Evolutionary conservation across 1,140 invertebrate species (phyloP), one percentile per base, ranked within the genome.

Genomic region (Drosophila grimshawi): DNA sequence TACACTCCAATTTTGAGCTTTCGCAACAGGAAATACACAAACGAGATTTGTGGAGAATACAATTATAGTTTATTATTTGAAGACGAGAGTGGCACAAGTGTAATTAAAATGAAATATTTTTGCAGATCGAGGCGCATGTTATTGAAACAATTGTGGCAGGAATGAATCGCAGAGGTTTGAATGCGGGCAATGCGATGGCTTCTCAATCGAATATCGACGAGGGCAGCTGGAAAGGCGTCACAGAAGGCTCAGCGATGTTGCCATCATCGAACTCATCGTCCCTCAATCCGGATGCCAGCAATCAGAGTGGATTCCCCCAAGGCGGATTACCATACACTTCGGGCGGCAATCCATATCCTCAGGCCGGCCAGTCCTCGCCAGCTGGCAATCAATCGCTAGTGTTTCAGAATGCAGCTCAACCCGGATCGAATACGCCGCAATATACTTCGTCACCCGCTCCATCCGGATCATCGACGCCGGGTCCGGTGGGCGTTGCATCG

Each of bases 361-460:
- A 92, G 57, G 77, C 86, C 32, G 92, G 92, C 19, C 94, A 94
- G 78, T 94, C 94, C 41, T 94, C 94, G 67, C 95, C 95, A 46
- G 95, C 94, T 67, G 94, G 94, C 33, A 95, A 94, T 60, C 95
- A 95, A 86, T 95, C 95, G 53, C 94, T 95, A 30, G 94, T 94
- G 41, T 95, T 95, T 89, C 95, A 95, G 82, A 95, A 94, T 33
- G 94, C 94, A 11, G 95, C 95, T 56, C 95, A 95, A 62, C 95
- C 95, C 4, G 95, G 95, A 43, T 96, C 95, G 30, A 95, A 94
- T 62, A 96, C 95, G 63, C 95, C 95, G 10, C 95, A 96, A 82
- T 96, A 96, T 90, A 96, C 95, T 69, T 95, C 95, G 30, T 96
- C 95, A 33, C 95, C 95, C 49, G 95, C 95, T 55, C 95, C 95